Conservation (phyloP, 2,113 vertebrate species). For the Panthera tigris region DNA sequence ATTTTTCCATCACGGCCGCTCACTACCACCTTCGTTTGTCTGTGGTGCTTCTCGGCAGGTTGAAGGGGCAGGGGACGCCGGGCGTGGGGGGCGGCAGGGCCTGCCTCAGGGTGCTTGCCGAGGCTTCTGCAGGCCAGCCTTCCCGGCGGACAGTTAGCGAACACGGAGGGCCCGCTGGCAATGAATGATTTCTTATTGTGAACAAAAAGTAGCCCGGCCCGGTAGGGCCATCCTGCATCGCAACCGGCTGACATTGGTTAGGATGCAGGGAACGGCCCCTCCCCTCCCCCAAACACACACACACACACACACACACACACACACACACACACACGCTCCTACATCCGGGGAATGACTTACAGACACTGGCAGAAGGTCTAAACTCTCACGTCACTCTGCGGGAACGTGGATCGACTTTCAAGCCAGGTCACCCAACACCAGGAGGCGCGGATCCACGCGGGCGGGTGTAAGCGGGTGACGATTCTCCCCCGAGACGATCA, state of each 20-base stretch:
- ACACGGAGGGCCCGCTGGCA: neutral
- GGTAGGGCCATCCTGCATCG: neutral
- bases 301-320: no score
- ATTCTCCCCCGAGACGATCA: accelerated
- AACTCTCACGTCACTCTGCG: neutral
- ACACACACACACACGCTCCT: no score
- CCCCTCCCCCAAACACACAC: neutral
- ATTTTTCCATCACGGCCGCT: slow-evolving; percentile 63
- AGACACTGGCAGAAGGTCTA: neutral
- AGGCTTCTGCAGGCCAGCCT: neutral
- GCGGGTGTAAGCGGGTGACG: accelerated
- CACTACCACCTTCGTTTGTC: slow-evolving; percentile 5
- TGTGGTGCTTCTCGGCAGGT: neutral
- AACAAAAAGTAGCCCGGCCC: neutral
- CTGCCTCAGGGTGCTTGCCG: neutral
- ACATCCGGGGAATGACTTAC: accelerated
- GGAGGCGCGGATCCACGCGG: accelerated
- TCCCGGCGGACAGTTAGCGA: neutral
- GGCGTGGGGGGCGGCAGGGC: neutral
- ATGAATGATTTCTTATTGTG: neutral
- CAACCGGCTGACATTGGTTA: neutral
- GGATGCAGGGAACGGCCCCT: accelerated
- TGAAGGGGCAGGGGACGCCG: neutral
- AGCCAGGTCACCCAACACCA: accelerated
- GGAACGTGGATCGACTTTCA: accelerated